A percentile compares a stretch with the other conserved stretches of the same genome.
phyloP scores from a whole-genome alignment of 2,797 vertebrate genomes.

The Cryptoprocta ferox region DNA sequence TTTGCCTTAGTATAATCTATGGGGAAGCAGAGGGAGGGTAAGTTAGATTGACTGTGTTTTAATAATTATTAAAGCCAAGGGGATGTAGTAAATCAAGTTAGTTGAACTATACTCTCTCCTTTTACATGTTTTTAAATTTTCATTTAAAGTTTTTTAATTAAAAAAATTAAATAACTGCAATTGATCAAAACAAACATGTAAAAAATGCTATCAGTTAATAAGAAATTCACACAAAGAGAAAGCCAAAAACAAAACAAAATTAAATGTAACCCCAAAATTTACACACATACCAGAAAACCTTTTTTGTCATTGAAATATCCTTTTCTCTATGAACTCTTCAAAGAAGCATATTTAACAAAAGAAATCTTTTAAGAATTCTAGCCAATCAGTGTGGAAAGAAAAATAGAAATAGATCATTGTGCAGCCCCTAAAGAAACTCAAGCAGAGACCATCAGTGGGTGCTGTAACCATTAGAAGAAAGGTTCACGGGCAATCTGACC shows the following conservation, averaged over 20 bases:
- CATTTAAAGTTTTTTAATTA: neutral
- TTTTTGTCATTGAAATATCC: neutral
- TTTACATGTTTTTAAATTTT: neutral
- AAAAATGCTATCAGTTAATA: neutral
- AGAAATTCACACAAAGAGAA: neutral
- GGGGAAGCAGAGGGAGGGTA: neutral
- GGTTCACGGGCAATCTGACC: neutral
- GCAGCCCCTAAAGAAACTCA: neutral
- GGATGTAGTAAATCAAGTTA: neutral
- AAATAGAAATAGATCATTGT: neutral
- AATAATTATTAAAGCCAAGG: neutral
- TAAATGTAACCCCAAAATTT: neutral
- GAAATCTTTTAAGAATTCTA: neutral
- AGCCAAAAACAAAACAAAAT: neutral
- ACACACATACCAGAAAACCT: neutral
- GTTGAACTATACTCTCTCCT: neutral
- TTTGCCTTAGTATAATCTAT: neutral
- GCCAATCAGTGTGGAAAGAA: neutral
- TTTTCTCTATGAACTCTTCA: neutral
- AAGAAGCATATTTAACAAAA: neutral
- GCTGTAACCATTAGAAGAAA: neutral
- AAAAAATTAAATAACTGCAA: neutral
- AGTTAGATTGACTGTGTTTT: neutral
- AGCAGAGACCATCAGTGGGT: neutral
- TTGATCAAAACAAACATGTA: neutral